Evolutionary conservation across 2,888 invertebrate genomes (phyloP), one percentile per base, ranked within the genome.

Genomic region (Psylliodes chrysocephalus): DNA sequence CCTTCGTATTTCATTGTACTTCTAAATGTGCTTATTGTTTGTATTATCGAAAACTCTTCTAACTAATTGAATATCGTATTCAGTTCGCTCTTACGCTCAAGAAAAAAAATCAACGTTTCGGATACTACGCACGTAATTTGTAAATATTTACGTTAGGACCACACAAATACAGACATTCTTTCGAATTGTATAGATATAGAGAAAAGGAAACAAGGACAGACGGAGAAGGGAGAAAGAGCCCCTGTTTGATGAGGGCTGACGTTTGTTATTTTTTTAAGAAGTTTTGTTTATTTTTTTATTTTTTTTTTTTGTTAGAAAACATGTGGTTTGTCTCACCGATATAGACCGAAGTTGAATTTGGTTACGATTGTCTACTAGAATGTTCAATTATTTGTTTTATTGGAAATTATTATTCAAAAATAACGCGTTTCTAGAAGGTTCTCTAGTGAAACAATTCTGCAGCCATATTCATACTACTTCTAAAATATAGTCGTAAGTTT

Each of bases 121-220:
- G 57, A 59, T 59, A 49, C 42, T 25, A 25, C 22, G 33, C 40
- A 57, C 60, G 52, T 60, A 56, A 44, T 63, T 66, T 60, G 70
- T 72, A 73, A 73, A 73, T 71, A 72, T 73, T 73, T 73, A 73
- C 67, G 42, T 63, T 66, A 60, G 60, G 73, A 73, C 73, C 73
- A 73, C 73, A 73, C 73, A 71, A 66, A 61, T 67, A 47, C 53
- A 61, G 8, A 53, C 52, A 46, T 59, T 59, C 49, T 54, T 54
- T 49, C 28, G 19, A 22, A n/a, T 14, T 25, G 15, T 54, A 15
- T 47, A 8, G 15, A 10, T 49, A 35, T 40, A 53, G 52, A 57
- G 19, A 33, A 10, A 44, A 47, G 53, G n/a, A 54, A 42, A 28
- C 5, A 25, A 22, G 12, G 18, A 53, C 30, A 22, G 15, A 25